Percentiles rank a stretch among this genome's conserved stretches.
Evolutionary conservation across 2,113 vertebrate species (phyloP).

Genomic region (Nesogale talazaci): DNA sequence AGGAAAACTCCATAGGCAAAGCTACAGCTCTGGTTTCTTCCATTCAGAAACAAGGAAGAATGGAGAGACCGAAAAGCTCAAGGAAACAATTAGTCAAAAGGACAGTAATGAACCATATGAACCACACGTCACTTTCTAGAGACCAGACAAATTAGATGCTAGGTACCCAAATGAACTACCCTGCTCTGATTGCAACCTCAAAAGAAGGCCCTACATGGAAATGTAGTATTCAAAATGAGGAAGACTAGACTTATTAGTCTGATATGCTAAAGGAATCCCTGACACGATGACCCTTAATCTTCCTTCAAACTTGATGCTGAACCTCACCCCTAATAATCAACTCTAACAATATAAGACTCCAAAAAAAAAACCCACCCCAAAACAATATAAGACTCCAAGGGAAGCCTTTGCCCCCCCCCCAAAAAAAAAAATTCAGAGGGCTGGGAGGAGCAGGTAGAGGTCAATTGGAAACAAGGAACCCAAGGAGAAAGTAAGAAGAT

Average conservation of each 20-base stretch:
- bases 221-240: background rate
- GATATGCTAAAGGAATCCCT: background rate
- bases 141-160: background rate
- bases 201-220: background rate
- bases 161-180: background rate
- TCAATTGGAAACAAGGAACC: background rate
- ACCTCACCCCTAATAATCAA: background rate
- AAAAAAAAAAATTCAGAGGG: background rate
- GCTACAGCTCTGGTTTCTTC: background rate
- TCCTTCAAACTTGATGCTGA: background rate
- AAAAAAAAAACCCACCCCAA: too few relatives aligned
- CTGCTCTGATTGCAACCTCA: background rate
- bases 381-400: background rate
- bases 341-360: background rate
- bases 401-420: background rate
- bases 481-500: background rate
- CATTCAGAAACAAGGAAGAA: background rate
- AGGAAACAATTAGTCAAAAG: background rate
- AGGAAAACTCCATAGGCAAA: background rate
- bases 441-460: background rate
- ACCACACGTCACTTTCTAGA: background rate
- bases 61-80: background rate
- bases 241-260: background rate
- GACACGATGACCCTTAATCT: background rate
- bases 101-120: background rate